Evolutionary conservation across 2,113 vertebrate genomes (phyloP).

Genomic region (Girardinichthys multiradiatus): DNA sequence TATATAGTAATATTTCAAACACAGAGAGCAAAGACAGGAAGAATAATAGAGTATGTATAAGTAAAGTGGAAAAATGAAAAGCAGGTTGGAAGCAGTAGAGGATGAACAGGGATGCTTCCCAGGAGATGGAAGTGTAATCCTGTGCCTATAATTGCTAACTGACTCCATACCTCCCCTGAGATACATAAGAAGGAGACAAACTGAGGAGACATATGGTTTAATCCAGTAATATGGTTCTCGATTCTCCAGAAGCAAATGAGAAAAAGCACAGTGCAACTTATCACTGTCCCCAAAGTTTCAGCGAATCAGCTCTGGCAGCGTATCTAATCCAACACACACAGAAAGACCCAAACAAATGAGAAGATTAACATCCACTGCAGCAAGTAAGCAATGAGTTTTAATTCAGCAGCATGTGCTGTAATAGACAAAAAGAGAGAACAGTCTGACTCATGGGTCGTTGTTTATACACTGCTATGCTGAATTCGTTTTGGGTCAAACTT

Average conservation of each 20-base stretch:
- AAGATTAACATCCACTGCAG: conserved; percentile 35
- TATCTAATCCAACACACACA: conserved; percentile 33
- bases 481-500: conserved; percentile 23
- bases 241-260: conserved; percentile 60
- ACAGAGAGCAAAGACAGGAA: conserved; percentile 11
- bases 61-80: conserved; percentile 29
- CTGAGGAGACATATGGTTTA: conserved; percentile 62
- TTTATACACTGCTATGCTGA: conserved; percentile 23
- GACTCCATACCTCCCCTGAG: conserved; percentile 53
- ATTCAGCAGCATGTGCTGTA: conserved; percentile 12
- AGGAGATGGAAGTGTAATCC: conserved; percentile 45
- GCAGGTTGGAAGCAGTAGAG: conserved; percentile 17
- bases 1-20: conserved; percentile 2
- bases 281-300: conserved; percentile 62
- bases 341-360: conserved; percentile 37
- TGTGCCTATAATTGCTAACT: conserved; percentile 64
- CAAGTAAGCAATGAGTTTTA: conserved; percentile 18
- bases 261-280: conserved; percentile 60
- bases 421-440: conserved; percentile 18
- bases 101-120: conserved; percentile 45
- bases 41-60: conserved; percentile 17
- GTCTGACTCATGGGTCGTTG: conserved; percentile 22
- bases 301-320: conserved; percentile 45
- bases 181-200: conserved; percentile 61
- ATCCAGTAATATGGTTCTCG: conserved; percentile 34